Evolutionary conservation across 1,140 invertebrate species (phyloP).

Genomic region (Acromyrmex heyeri): DNA sequence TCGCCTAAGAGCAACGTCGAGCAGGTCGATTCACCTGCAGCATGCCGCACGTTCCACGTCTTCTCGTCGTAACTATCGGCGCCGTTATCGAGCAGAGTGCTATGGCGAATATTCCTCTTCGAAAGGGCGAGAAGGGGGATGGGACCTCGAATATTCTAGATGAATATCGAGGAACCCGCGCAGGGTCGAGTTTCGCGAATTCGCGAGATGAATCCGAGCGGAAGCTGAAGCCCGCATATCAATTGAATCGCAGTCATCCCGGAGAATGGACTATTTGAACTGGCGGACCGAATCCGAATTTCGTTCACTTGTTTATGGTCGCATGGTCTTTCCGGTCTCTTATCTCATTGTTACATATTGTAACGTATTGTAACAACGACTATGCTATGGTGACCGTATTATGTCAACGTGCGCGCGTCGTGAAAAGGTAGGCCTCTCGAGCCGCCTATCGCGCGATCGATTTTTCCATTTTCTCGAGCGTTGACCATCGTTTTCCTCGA

Average conservation of each 20-base stretch:
- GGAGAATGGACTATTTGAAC: background rate
- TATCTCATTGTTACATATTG: background rate
- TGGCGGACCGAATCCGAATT: background rate
- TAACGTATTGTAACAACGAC: background rate
- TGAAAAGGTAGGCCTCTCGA: constrained; percentile 11
- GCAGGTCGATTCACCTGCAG: constrained; percentile 24
- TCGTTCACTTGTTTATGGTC: background rate
- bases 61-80: constrained; percentile 10
- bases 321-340: background rate
- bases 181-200: background rate
- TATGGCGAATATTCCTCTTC: background rate
- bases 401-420: constrained; percentile 12
- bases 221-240: background rate
- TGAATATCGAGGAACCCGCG: background rate
- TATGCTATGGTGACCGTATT: too few relatives aligned
- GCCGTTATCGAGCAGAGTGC: background rate
- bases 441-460: constrained; percentile 36
- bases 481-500: constrained; percentile 49
- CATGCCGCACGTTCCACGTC: constrained; percentile 29
- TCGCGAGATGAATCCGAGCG: background rate
- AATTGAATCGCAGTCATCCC: too few relatives aligned
- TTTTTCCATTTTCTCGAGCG: constrained; percentile 60
- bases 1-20: background rate
- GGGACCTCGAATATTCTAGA: background rate
- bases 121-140: background rate